Evolutionary conservation across 2,797 vertebrate genomes (phyloP), one percentile per base, ranked within the genome.

Genomic region (Heterohyrax brucei): DNA sequence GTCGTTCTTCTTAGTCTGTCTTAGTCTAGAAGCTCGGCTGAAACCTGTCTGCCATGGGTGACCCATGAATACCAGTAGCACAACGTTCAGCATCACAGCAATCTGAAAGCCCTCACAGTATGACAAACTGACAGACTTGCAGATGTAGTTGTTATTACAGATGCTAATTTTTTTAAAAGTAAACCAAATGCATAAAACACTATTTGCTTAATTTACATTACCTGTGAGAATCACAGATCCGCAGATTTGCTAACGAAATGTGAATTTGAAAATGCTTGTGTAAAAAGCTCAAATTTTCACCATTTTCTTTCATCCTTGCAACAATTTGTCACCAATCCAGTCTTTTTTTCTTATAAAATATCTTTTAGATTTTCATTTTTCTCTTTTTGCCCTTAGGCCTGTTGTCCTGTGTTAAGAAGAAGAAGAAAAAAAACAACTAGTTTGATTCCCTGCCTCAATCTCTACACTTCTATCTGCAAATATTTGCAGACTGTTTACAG

Each of bases 281-380:
- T 75, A 61, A 10, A 72, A 75, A 84, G 30, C 50, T 14, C 28
- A 50, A 18, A 89, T 66, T 83, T 89, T 92, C 12, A 86, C 28
- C 1, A 18, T 89, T 91, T 68, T 10, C 22, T 14, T n/a, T 16
- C 5, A 86, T 50, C 9, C 22, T 28, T 59, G 16, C 28, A 61
- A 76, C 14, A 78, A 72, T 83, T 85, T 86, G 7, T 87, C 44
- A 93, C 73, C 39, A 87, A 56, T 85, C 70, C 4, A 68, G 50
- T 76, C 62, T 28, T 77, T 83, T 50, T 1, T 94, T 50, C 24
- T 86, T 91, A 87, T 84, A 44, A 92, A 93, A 89, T 53, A 8
- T 68, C 33, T 80, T 56, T 94, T 28, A 79, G 2, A 82, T 66
- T 70, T 89, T 92, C 8, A 21, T 53, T 76, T 62, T 75, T 93